These are phyloP conservation scores for Chorisops tibialis DNA, from an alignment of 2,888 invertebrate genomes.

Conservation along the genomic window DNA sequence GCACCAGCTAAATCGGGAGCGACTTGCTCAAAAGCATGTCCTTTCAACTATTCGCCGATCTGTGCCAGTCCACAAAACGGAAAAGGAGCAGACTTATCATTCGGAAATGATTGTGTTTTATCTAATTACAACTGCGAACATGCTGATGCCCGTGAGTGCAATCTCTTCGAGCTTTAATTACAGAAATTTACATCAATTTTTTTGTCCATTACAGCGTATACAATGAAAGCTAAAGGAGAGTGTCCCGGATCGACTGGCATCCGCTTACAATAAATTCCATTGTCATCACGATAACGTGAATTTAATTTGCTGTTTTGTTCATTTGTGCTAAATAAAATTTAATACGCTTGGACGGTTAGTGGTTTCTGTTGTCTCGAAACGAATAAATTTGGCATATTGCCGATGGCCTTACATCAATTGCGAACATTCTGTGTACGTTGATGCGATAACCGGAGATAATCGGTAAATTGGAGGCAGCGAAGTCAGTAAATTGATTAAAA, in stretches of 20 bases:
- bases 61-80: slow-evolving; percentile 38
- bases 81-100: slow-evolving; percentile 39
- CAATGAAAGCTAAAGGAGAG: slow-evolving; percentile 44
- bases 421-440: too few relatives aligned
- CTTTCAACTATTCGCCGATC: slow-evolving; percentile 42
- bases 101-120: slow-evolving; percentile 48
- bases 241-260: slow-evolving; percentile 48
- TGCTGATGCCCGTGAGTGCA: slow-evolving; percentile 44
- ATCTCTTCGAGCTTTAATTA: background rate
- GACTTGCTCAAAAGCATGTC: slow-evolving; percentile 35
- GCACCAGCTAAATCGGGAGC: background rate
- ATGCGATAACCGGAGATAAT: too few relatives aligned
- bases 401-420: too few relatives aligned
- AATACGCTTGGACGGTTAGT: too few relatives aligned
- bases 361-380: too few relatives aligned
- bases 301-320: too few relatives aligned
- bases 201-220: slow-evolving; percentile 38
- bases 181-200: background rate
- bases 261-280: slow-evolving; percentile 43
- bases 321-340: too few relatives aligned
- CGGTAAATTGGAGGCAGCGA: too few relatives aligned
- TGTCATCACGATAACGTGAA: too few relatives aligned
- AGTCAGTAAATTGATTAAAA: too few relatives aligned
- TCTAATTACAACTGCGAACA: slow-evolving; percentile 49
- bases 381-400: too few relatives aligned